Evolutionary conservation across 2,888 invertebrate species (phyloP).

Genomic region (Bedellia somnulentella): DNA sequence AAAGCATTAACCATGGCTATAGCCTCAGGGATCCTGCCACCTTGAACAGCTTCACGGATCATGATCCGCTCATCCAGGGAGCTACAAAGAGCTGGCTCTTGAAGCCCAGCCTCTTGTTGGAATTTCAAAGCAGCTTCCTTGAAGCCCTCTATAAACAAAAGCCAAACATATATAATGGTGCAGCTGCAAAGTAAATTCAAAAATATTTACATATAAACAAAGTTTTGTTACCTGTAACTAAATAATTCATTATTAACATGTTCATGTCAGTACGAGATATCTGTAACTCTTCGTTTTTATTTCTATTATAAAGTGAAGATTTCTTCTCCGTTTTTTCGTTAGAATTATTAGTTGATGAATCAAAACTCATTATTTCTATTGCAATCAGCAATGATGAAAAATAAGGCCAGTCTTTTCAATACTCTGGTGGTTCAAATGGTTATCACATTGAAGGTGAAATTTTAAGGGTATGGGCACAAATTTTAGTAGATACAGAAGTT

Average conservation of each 20-base stretch:
- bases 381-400: not conserved
- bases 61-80: constrained; percentile 89
- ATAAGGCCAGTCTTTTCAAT: not conserved
- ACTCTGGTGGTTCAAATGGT: too few species aligned
- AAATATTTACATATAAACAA: not conserved
- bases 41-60: constrained; percentile 92
- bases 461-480: too few species aligned
- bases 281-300: constrained; percentile 73
- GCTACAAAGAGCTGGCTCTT: constrained; percentile 61
- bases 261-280: constrained; percentile 93
- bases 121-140: constrained; percentile 98
- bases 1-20: constrained; percentile 91
- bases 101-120: constrained; percentile 85
- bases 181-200: too few species aligned
- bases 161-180: not conserved
- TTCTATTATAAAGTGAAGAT: constrained; percentile 68
- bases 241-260: constrained; percentile 96
- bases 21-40: constrained; percentile 89
- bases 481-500: too few species aligned
- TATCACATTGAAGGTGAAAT: too few species aligned
- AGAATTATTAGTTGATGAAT: constrained; percentile 26
- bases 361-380: constrained; percentile 33
- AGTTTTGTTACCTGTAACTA: constrained; percentile 95
- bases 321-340: constrained; percentile 45
- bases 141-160: constrained; percentile 72